Evolutionary conservation across 2,888 invertebrate genomes (phyloP), one percentile per base, ranked within the genome.

Genomic region (Tigriopus californicus): DNA sequence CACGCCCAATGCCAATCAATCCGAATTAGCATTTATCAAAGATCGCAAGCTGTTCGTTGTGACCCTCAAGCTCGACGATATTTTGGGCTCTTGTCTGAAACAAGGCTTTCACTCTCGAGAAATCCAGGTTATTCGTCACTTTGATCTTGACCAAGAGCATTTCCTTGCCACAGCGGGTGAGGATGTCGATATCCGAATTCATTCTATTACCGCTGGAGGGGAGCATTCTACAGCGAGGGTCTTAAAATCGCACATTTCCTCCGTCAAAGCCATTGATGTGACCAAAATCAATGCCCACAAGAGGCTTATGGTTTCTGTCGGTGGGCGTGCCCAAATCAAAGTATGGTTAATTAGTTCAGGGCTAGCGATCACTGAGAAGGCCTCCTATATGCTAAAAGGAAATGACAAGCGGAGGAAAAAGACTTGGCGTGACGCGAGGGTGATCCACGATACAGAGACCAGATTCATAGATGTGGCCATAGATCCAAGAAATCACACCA

Each of bases 311-410:
- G 22, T 56, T 24, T 18, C 42, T 2, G 41, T 18, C 5, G 56
- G 56, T 42, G 56, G 56, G 44, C n/a, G 56, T 3, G 56, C 56
- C 3, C 42, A 56, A 24, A 12, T 56, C 11, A 41, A 42, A 42
- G 20, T 56, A n/a, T 56, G 56, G 56, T n/a, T 22, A n/a, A 5
- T 53, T 11, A 44, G 4, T 4, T 10, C 15, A 6, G 49, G 22
- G 20, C 13, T 49, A 4, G 6, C 5, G 5, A 20, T 15, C 20
- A 22, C 22, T 2, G 49, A 49, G 22, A 13, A 4, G 22, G 49
- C 20, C 20, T 22, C 15, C 3, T 20, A 56, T 20, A 4, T 42
- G 12, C 44, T 56, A 2, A 40, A 42, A 22, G 56, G 56, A 13
- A 41, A 22, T 15, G 56, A 56, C 56, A 56, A 56, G 56, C 41